These are phyloP conservation scores for Ernsta delagoae DNA, from an alignment of 2,888 invertebrate genomes.

Conservation along the genomic window DNA sequence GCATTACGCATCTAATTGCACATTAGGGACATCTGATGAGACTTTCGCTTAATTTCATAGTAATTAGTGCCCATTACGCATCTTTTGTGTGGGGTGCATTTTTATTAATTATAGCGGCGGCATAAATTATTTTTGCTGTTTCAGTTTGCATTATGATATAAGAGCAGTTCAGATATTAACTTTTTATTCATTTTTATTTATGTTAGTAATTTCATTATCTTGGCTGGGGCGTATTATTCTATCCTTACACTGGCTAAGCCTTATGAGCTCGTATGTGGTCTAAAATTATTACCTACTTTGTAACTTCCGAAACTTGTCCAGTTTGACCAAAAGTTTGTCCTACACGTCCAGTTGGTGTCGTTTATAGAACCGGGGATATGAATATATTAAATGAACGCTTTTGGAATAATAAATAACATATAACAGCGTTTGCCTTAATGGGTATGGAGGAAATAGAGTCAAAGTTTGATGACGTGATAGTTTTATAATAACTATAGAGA, in stretches of 20 bases:
- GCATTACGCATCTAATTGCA: slow-evolving; percentile 32
- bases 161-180: background rate
- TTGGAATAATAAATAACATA: slow-evolving; percentile 9
- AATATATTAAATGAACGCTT: slow-evolving; percentile 20
- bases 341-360: slow-evolving; percentile 3
- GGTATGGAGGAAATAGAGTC: slow-evolving; percentile 1
- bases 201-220: too few species aligned
- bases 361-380: slow-evolving; percentile 15
- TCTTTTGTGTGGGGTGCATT: slow-evolving; percentile 30
- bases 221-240: too few species aligned
- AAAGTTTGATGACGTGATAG: too few species aligned
- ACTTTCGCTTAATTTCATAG: slow-evolving; percentile 29
- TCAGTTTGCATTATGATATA: background rate
- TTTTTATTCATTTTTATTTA: background rate
- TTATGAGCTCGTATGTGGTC: background rate
- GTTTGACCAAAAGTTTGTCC: slow-evolving; percentile 10
- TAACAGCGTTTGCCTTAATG: background rate
- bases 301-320: slow-evolving; percentile 15
- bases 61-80: slow-evolving; percentile 22
- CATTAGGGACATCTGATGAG: slow-evolving; percentile 37
- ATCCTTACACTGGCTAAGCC: too few species aligned
- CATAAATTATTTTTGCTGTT: slow-evolving; percentile 21
- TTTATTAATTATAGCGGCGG: slow-evolving; percentile 25
- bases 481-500: too few species aligned
- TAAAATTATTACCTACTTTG: background rate